Evolutionary conservation across 2,888 invertebrate species (phyloP), one percentile per base, ranked within the genome.

Genomic region (Mythimna impura): DNA sequence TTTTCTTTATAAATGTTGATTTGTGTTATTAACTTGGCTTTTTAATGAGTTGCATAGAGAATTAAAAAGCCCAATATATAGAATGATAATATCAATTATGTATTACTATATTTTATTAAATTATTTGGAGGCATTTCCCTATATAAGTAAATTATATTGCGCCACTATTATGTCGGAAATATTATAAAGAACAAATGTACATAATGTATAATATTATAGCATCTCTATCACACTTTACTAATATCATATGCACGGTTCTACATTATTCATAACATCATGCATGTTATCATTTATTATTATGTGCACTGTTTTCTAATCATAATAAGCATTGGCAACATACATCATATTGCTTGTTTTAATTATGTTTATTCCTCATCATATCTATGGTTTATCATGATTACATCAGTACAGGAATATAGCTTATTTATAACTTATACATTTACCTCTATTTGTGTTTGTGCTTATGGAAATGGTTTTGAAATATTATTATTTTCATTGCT

Each of bases 1-100:
- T 92, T 94, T 92, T 90, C 88, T 90, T 91, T 87, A 89, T 86
- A 86, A 84, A 87, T 85, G 80, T 88, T 85, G 83, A 87, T 86
- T 89, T 81, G 71, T 83, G 77, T 73, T 81, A 73, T 76, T 77
- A 73, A 78, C n/a, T 74, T 81, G 54, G 82, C 80, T 88, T 86
- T 73, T 60, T 81, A 66, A 75, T 80, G 65, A 80, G 64, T 84
- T 80, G 81, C 78, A 76, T 80, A 76, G 54, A 74, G 55, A 9
- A 57, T 58, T 55, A 66, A 67, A 40, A 7, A 73, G 52, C 71
- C 55, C 47, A 71, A 70, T 40, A 47, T 22, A 30, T 30, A 30
- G 63, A 66, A 69, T 5, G 66, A 22, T 63, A 7, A 78, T 76
- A 74, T 74, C 58, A 68, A 78, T 62, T 71, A 76, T 57, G 0